Evolutionary conservation across 2,113 vertebrate species (phyloP), one percentile per base, ranked within the genome.

Genomic region (Stercorarius parasiticus): DNA sequence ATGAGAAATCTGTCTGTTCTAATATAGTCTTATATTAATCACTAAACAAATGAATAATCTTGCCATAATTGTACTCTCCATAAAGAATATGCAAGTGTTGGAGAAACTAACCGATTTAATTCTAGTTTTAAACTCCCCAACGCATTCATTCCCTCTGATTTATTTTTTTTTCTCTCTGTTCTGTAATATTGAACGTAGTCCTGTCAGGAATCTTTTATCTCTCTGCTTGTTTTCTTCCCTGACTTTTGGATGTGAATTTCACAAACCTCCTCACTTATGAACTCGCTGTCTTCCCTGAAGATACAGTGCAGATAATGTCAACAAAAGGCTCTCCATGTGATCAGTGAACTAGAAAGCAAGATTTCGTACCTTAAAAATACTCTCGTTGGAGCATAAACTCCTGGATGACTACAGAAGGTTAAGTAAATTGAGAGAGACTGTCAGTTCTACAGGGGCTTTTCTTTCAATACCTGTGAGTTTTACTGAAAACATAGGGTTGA

Each of bases 301-400:
- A 96, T 45, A 72, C 52, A 25, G 73, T 42, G 45, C 62, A 95
- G 53, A 84, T 79, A 93, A 92, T 70, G 53, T 53, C 88, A 95
- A 79, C 79, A 95, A 89, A 82, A 4, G 8, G 56, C 29, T 74
- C 80, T 78, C 77, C 21, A 26, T 38, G 52, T 12, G 18, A 56
- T 94, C 73, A 72, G 34, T 58, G 73, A 91, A 42, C 70, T 89
- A 79, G 70, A 97, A 95, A 86, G 64, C 49, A 89, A 87, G 62
- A 58, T 70, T 84, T 76, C 5, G 0, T 89, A 82, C 62, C 52
- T 89, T 82, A 74, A 92, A 83, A 79, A 61, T 50, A 50, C 32
- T 85, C 65, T 25, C 38, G 6, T 42, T 69, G 49, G 40, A 93
- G 61, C 58, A 26, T 58, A 87, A 58, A 82, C 58, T 91, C 23